Base-by-base conservation (phyloP, 2,113 vertebrate genomes). In the Oceanodroma tethys region DNA sequence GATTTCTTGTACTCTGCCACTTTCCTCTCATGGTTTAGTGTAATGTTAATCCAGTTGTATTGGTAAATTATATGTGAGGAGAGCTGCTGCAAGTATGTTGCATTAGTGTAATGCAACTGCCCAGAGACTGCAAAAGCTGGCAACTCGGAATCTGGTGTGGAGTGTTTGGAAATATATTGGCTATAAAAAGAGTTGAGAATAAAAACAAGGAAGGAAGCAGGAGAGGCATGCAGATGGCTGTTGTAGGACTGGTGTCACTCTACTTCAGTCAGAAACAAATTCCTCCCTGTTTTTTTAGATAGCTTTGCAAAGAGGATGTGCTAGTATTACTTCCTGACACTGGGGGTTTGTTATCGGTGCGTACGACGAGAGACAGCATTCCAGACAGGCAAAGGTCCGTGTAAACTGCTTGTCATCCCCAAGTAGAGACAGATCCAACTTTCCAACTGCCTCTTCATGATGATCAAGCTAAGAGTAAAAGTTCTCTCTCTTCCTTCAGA, bases 261-360 rank as follows among this genome's bases (percentile, higher is more conserved):
- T 30, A 18, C 43, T 79, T 26, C 63, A 67, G 63, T 34, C 73
- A 84, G 86, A 66, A 81, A 73, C 42, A 81, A 95, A 96, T 65
- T 66, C 65, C 59, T 62, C 83, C 29, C 80, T 65, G 25, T n/a
- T 72, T 82, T 70, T 73, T 48, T 14, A 82, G 86, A 84, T 81
- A 93, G 67, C 83, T 84, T 55, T 60, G 79, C 52, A 80, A 65
- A 91, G 75, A 88, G 90, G 91, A 91, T 91, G 75, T 93, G 80
- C 62, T 65, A 30, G 48, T 65, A 59, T 65, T 93, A 43, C 50
- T 90, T 95, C 93, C 90, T 93, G 87, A 74, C 83, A 21, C 50
- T 34, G 55, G 75, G 53, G 43, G 60, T 14, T 88, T 59, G 70
- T 79, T 93, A 86, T 74, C 34, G 0, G 87, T 53, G 67, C 7